phyloP scores from a whole-genome alignment of 2,888 invertebrate genomes.

The Urechis unicinctus region DNA sequence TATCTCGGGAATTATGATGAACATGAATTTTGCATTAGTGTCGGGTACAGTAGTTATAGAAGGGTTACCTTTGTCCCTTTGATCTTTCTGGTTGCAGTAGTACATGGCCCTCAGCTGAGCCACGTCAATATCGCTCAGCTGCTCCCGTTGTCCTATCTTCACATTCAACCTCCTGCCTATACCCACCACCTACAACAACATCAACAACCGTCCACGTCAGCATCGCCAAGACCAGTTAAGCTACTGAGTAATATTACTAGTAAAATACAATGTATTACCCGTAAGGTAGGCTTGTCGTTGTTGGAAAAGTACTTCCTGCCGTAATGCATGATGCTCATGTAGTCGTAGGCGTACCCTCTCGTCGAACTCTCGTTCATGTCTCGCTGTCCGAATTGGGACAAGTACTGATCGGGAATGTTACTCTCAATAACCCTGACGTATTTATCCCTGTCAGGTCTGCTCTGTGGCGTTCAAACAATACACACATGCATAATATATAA shows the following conservation, averaged over 20 bases:
- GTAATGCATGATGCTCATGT: constrained; percentile 43
- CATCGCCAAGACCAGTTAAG: too few relatives aligned
- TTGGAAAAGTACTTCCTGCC: constrained; percentile 32
- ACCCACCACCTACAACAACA: constrained; percentile 33
- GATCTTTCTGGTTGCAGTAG: constrained; percentile 31
- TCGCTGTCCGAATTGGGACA: constrained; percentile 30
- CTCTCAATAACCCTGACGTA: constrained; percentile 31
- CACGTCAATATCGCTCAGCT: constrained; percentile 38
- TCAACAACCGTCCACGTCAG: too few relatives aligned
- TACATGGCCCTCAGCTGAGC: constrained; percentile 43
- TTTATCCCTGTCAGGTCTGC: constrained; percentile 36
- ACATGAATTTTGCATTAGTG: too few relatives aligned
- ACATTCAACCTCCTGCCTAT: constrained; percentile 27
- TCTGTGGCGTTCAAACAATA: constrained; percentile 25
- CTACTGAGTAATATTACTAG: background rate
- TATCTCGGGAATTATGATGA: too few relatives aligned
- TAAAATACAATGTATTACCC: background rate
- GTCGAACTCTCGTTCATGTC: constrained; percentile 23
- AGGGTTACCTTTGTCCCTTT: background rate
- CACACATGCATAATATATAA: background rate
- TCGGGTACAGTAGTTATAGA: too few relatives aligned
- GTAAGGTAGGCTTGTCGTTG: constrained; percentile 33
- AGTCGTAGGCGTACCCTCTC: constrained; percentile 42
- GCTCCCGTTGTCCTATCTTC: constrained; percentile 34
- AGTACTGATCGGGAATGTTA: constrained; percentile 31